These are phyloP conservation scores for Amia ocellicauda DNA, from an alignment of 2,113 vertebrate genomes.

Conservation along the genomic window DNA sequence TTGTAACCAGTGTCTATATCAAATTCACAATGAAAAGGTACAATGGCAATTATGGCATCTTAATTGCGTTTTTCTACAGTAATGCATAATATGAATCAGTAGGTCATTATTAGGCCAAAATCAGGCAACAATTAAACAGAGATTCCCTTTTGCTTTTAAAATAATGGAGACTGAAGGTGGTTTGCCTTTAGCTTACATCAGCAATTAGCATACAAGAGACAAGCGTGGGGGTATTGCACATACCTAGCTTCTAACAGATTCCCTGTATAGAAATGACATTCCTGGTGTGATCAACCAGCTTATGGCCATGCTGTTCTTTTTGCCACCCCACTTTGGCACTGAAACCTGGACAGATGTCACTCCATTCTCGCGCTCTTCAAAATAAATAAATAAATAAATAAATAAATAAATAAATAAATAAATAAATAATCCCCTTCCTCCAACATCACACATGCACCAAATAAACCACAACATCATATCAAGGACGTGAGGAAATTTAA, in stretches of 20 bases:
- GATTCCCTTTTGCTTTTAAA: slow-evolving; percentile 2
- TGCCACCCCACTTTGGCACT: background rate
- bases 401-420: background rate
- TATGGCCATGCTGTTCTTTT: slow-evolving; percentile 1
- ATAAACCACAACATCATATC: too few relatives aligned
- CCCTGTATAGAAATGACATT: background rate
- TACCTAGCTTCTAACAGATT: background rate
- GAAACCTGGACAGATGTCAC: slow-evolving; percentile 4
- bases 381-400: too few relatives aligned
- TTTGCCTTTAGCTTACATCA: too few relatives aligned
- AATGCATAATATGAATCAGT: background rate
- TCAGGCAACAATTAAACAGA: background rate
- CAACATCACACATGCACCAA: too few relatives aligned
- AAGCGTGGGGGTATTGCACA: background rate
- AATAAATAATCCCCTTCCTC: background rate
- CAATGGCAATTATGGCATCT: too few relatives aligned
- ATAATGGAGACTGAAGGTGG: too few relatives aligned
- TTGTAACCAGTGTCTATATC: too few relatives aligned
- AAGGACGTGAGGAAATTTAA: too few relatives aligned
- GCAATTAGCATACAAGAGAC: too few relatives aligned
- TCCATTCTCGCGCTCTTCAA: background rate
- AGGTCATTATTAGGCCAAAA: background rate
- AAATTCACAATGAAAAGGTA: too few relatives aligned
- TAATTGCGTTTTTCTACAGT: too few relatives aligned
- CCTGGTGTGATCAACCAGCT: background rate